Conservation (phyloP, 2,113 vertebrate species). For the Bubo blakistoni region DNA sequence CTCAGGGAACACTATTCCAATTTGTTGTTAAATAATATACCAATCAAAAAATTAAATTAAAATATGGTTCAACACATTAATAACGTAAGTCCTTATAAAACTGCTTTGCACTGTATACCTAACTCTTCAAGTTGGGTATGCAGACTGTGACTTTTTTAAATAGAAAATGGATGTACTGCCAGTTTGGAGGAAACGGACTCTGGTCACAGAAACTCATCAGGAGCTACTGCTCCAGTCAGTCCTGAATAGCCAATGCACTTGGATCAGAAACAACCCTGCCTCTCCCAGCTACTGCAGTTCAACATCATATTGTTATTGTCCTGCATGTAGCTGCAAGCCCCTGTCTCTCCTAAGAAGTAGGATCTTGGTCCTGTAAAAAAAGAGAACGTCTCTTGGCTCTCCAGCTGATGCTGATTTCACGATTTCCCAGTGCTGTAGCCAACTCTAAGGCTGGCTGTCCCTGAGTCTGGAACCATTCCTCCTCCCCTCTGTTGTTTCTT, state of each 20-base stretch:
- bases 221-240: fast-evolving
- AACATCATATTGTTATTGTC: not conserved
- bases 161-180: not conserved
- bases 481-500: not conserved
- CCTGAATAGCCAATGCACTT: not conserved
- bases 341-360: not conserved
- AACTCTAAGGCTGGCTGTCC: not conserved
- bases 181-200: not conserved
- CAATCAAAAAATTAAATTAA: not conserved
- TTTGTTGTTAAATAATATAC: not conserved
- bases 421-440: not conserved
- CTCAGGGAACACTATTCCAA: not conserved
- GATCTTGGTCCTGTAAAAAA: not conserved
- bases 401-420: not conserved
- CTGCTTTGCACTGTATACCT: not conserved
- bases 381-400: not conserved
- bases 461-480: not conserved
- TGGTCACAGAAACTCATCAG: not conserved
- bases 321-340: not conserved
- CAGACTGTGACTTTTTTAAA: not conserved
- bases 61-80: not conserved
- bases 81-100: not conserved
- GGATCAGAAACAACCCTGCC: not conserved
- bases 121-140: not conserved
- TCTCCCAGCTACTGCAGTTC: not conserved